Conservation (phyloP, 1,140 invertebrate genomes). For the Neuroterus valhalla region DNA sequence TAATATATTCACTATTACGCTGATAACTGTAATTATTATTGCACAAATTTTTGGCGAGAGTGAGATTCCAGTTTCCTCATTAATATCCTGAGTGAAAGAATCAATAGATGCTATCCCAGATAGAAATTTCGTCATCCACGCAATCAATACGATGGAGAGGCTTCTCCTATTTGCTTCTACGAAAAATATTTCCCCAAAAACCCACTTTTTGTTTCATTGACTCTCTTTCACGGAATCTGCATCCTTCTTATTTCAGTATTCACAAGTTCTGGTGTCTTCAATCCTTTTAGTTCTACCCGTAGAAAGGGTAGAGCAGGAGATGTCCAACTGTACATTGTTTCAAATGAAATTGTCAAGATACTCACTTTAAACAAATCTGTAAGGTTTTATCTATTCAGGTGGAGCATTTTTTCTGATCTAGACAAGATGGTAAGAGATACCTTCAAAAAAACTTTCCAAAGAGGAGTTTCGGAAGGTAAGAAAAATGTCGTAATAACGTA, state of each 20-base stretch:
- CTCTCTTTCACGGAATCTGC: too few species aligned
- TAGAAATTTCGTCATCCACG: too few species aligned
- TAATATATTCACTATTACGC: background rate
- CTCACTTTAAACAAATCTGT: background rate
- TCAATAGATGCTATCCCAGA: background rate
- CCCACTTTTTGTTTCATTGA: too few species aligned
- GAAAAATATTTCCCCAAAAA: too few species aligned
- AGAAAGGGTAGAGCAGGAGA: background rate
- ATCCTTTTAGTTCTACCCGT: background rate
- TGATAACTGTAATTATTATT: background rate
- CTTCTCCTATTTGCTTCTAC: too few species aligned
- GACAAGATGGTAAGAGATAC: too few species aligned
- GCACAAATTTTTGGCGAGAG: conserved; percentile 7
- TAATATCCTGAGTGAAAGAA: conserved; percentile 2
- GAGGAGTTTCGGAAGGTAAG: too few species aligned
- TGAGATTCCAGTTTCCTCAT: background rate
- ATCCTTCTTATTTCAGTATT: background rate
- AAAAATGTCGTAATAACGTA: too few species aligned
- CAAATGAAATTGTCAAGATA: background rate
- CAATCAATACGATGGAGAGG: too few species aligned
- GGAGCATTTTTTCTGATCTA: too few species aligned
- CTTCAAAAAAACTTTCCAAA: too few species aligned
- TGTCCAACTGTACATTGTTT: background rate
- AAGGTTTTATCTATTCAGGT: too few species aligned
- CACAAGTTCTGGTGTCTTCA: background rate